phyloP scores from a whole-genome alignment of 1,140 invertebrate genomes.

The Drosophila funebris region DNA sequence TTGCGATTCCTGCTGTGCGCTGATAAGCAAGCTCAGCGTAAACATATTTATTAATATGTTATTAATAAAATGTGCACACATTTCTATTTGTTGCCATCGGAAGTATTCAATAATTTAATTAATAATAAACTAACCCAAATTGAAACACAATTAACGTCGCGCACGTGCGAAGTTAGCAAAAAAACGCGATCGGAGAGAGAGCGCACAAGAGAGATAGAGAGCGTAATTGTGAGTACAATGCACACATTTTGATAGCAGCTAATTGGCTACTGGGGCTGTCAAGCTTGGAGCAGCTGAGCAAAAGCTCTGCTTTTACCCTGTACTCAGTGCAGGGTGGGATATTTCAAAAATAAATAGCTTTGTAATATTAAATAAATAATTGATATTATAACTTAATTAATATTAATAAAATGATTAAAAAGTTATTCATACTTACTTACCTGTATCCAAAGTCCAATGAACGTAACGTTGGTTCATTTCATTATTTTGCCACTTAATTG shows the following conservation, averaged over 20 bases:
- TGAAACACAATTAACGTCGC: constrained; percentile 40
- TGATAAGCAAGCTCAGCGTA: constrained; percentile 56
- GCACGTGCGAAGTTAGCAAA: constrained; percentile 52
- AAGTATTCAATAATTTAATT: too few relatives aligned
- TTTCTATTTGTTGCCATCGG: too few relatives aligned
- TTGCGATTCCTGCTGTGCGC: background rate
- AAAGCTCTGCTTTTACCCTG: background rate
- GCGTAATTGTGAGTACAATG: background rate
- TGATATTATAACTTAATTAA: too few relatives aligned
- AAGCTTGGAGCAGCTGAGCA: constrained; percentile 18
- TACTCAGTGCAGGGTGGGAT: too few relatives aligned
- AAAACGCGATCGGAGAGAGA: constrained; percentile 11
- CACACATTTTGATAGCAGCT: constrained; percentile 9
- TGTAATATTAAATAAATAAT: too few relatives aligned
- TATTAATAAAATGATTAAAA: too few relatives aligned
- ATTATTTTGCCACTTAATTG: too few relatives aligned
- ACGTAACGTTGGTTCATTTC: too few relatives aligned
- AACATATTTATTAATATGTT: constrained; percentile 55
- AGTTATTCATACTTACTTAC: too few relatives aligned
- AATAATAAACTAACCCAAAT: constrained; percentile 52
- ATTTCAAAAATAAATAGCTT: too few relatives aligned
- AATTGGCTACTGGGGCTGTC: constrained; percentile 16
- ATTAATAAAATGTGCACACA: too few relatives aligned
- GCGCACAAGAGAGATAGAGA: background rate
- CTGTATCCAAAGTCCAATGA: too few relatives aligned